These are phyloP conservation scores for Ceyx margarethae DNA, from an alignment of 2,113 vertebrate species.

Conservation along the genomic window DNA sequence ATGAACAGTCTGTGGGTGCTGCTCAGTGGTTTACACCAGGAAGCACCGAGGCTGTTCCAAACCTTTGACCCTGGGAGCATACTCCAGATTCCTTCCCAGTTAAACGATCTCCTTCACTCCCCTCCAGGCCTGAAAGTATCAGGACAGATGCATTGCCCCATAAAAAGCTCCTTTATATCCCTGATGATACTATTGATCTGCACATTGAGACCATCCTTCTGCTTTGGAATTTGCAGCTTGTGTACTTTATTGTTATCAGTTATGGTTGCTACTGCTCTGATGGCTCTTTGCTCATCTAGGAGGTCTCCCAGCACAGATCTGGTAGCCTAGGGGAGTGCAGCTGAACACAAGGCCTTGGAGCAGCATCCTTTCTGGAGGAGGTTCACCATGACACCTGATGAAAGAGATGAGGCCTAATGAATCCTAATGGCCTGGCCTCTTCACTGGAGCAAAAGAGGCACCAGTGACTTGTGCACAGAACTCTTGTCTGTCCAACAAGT, in stretches of 20 bases:
- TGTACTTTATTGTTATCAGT: not conserved
- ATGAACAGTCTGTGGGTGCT: not conserved
- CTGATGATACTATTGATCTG: not conserved
- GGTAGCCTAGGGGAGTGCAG: not conserved
- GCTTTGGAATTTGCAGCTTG: not conserved
- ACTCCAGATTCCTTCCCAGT: not conserved
- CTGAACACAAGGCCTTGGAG: not conserved
- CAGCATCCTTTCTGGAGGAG: not conserved
- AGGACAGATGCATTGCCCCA: not conserved
- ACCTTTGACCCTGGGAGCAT: slow-evolving; percentile 16
- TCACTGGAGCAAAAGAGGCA: not conserved
- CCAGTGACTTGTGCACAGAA: not conserved
- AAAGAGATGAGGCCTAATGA: not conserved
- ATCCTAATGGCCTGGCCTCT: not conserved
- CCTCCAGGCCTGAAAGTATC: not conserved
- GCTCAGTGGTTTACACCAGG: not conserved
- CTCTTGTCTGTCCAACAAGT: not conserved
- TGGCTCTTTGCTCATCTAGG: not conserved
- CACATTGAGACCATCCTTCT: not conserved
- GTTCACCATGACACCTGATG: not conserved
- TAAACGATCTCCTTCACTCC: not conserved
- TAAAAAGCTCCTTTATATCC: not conserved
- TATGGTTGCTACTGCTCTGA: not conserved
- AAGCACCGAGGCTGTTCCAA: not conserved
- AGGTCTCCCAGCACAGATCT: not conserved